Base-by-base conservation (phyloP, 2,888 invertebrate species). In the Allacma fusca region DNA sequence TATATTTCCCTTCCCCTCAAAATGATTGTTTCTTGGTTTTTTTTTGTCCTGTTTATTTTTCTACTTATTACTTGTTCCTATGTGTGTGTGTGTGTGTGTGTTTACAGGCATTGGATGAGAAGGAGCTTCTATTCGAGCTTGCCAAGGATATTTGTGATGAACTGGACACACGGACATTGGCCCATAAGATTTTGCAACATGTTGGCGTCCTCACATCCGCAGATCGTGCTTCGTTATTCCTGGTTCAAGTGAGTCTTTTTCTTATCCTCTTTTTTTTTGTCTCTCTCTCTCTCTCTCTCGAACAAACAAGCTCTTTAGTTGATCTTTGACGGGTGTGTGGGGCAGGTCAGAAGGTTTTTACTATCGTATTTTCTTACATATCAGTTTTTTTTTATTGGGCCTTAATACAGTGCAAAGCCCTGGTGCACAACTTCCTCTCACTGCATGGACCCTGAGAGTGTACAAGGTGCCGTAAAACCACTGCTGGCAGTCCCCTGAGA, bases 71-170 rank as follows among this genome's bases (percentile, higher is more conserved):
- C 19, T 50, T 50, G 16, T 50, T n/a, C 19, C 5, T 50, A 5
- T 50, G 50, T 5, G 28, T 24, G 1, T 26, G 7, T 29, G 1
- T 65, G n/a, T 0, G 19, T 94, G 80, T 89, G 69, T 23, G 34
- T 76, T 75, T 73, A 9, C 76, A 84, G 83, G 78, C 80, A 19
- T 71, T 97, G 86, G 95, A 96, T 85, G 97, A 97, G 87, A 94
- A 94, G 88, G 96, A 97, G 87, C 91, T 97, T 84, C 95, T 97
- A 87, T 96, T 97, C 88, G 97, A 97, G 89, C 89, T 97, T 90
- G 97, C 97, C 86, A 90, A 92, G 88, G 97, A 97, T 88, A 97
- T 97, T 86, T 96, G 96, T 88, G 96, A 97, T 88, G 97, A 97
- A 88, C 89, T 97, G 85, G 97, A 97, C 87, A 94, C 97, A 75